Percentiles rank a stretch among this genome's conserved stretches.
Evolutionary conservation across 1,140 invertebrate species (phyloP).

Genomic region (Muscidifurax raptorellus): DNA sequence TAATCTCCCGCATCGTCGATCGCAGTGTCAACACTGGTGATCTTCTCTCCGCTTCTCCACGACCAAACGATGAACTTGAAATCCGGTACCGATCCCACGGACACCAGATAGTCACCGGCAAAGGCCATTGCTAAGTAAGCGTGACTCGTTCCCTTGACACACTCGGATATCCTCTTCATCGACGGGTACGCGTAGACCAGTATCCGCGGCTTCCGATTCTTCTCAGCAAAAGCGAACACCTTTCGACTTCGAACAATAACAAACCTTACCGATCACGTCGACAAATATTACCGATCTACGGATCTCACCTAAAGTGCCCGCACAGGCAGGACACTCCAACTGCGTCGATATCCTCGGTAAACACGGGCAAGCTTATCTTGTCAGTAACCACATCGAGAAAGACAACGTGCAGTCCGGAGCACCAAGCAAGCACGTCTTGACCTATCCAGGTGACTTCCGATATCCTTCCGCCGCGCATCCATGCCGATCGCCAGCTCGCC

Average conservation of each 20-base stretch:
- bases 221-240: slow-evolving; percentile 69
- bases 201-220: slow-evolving; percentile 62
- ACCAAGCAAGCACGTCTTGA: slow-evolving; percentile 67
- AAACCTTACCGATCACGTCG: not conserved
- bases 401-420: slow-evolving; percentile 63
- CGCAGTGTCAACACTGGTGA: slow-evolving; percentile 55
- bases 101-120: slow-evolving; percentile 60
- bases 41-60: slow-evolving; percentile 69
- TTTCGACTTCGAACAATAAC: not conserved
- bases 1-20: slow-evolving; percentile 59
- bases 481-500: slow-evolving; percentile 58
- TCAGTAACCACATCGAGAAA: slow-evolving; percentile 62
- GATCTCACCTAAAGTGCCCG: slow-evolving; percentile 56
- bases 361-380: slow-evolving; percentile 58
- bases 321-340: slow-evolving; percentile 67
- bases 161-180: slow-evolving; percentile 65
- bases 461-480: slow-evolving; percentile 67
- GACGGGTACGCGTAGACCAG: slow-evolving; percentile 66
- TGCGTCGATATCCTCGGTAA: slow-evolving; percentile 57
- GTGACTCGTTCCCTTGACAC: slow-evolving; percentile 51
- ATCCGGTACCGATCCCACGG: slow-evolving; percentile 63
- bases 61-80: slow-evolving; percentile 68
- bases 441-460: slow-evolving; percentile 67
- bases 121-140: slow-evolving; percentile 67
- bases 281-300: not conserved